Evolutionary conservation across 1,140 invertebrate species (phyloP), one percentile per base, ranked within the genome.

Genomic region (Scaptomyza graminum): DNA sequence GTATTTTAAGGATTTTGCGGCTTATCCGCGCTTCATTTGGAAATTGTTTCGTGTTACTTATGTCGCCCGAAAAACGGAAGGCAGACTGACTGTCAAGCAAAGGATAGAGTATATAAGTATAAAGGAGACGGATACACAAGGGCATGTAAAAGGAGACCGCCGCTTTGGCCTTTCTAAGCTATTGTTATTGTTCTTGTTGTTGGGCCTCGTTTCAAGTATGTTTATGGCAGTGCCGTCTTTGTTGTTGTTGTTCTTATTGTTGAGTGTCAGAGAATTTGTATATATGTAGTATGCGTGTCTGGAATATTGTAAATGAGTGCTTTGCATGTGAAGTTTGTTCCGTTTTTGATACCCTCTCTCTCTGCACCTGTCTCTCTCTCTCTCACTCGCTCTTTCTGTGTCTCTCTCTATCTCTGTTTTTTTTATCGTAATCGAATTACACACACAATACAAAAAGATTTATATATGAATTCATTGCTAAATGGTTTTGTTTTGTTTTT

Each of bases 1-100:
- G 88, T 88, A 90, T 90, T 90, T 90, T 90, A 90, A 83, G 87
- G 88, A 87, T 90, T 88, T 90, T 90, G 87, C 74, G 76, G 78
- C 83, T 90, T 88, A 88, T 90, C 89, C 84, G 83, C 83, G 83
- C 80, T 90, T 88, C 78, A 90, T 90, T 90, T 90, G 79, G 74
- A 83, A 83, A 90, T 87, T 88, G 79, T 87, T 90, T 90, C 79
- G 79, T 90, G 77, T 85, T 89, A 79, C 83, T 87, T 87, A 79
- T 76, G 79, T 79, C 70, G 75, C 64, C 61, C 57, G 61, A 34
- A 57, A 34, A 71, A 71, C 44, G 74, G 55, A 57, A 75, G 65
- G 51, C n/a, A 41, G 12, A n/a, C n/a, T n/a, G 12, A 5, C 37
- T 41, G 65, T 44, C 52, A 43, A 39, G 15, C 22, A 31, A 47